Conservation (phyloP, 2,888 invertebrate species). For the Clepsis dumicolana region DNA sequence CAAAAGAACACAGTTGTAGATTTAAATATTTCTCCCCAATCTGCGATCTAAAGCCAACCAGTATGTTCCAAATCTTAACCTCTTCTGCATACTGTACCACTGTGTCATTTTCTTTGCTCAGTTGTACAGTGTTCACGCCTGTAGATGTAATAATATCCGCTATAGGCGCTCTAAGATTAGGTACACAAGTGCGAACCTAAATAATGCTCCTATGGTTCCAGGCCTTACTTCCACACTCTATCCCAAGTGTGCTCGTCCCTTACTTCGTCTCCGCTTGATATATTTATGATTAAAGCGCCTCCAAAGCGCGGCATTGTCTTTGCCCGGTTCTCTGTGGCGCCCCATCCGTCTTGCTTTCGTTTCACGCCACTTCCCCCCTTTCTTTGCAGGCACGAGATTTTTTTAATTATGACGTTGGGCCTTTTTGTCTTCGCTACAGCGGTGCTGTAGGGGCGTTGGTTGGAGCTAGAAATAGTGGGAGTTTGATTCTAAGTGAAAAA, state of each 20-base stretch:
- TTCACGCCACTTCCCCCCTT: conserved; percentile 81
- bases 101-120: too few relatives aligned
- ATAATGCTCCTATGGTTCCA: too few relatives aligned
- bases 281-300: conserved; percentile 84
- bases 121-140: too few relatives aligned
- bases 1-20: too few relatives aligned
- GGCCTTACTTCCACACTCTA: background rate
- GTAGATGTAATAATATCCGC: too few relatives aligned
- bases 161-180: too few relatives aligned
- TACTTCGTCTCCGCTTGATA: conserved; percentile 76
- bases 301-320: conserved; percentile 83
- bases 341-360: conserved; percentile 79
- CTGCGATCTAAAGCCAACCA: too few relatives aligned
- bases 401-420: conserved; percentile 86
- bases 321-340: conserved; percentile 76
- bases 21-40: too few relatives aligned
- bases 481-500: conserved; percentile 49
- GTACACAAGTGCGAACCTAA: background rate
- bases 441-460: conserved; percentile 43
- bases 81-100: too few relatives aligned
- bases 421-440: conserved; percentile 78
- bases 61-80: too few relatives aligned
- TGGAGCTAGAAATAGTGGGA: conserved; percentile 39
- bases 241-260: conserved; percentile 55
- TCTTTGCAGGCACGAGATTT: conserved; percentile 84